Evolutionary conservation across 2,888 invertebrate species (phyloP).

Genomic region (Resseliella maxima): DNA sequence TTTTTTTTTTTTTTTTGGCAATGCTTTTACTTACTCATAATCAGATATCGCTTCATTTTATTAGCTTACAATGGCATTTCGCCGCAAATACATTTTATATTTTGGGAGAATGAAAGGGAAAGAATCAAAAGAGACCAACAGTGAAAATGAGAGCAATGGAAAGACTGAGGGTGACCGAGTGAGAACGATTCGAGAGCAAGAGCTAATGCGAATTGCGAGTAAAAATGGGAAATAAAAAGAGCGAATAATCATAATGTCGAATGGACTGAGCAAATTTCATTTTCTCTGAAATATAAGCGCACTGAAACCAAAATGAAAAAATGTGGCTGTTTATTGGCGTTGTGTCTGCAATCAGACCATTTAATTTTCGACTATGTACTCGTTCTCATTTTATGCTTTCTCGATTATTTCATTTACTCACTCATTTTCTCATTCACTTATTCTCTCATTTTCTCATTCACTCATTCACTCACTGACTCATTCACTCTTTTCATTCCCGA

Average conservation of each 20-base stretch:
- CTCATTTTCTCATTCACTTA: background rate
- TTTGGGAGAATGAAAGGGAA: background rate
- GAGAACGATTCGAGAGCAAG: background rate
- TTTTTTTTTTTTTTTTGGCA: too few species aligned
- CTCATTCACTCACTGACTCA: too few species aligned
- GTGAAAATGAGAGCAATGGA: too few species aligned
- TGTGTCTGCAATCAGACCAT: slow-evolving; percentile 49
- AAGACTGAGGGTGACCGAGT: background rate
- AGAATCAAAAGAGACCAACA: too few species aligned
- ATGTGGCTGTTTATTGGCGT: slow-evolving; percentile 49
- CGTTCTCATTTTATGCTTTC: slow-evolving; percentile 32
- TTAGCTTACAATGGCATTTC: slow-evolving; percentile 28
- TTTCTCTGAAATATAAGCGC: background rate
- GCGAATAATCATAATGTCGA: background rate
- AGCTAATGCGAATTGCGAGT: background rate
- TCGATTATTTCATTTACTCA: background rate
- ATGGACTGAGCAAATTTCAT: slow-evolving; percentile 31
- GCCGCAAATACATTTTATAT: background rate
- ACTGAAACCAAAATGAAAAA: background rate
- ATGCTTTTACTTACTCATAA: slow-evolving; percentile 53
- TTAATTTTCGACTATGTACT: slow-evolving; percentile 49
- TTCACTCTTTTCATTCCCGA: too few species aligned
- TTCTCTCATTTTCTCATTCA: background rate
- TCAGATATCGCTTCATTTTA: slow-evolving; percentile 43
- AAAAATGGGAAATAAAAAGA: slow-evolving; percentile 11